Evolutionary conservation across 1,140 invertebrate genomes (phyloP), one percentile per base, ranked within the genome.

Genomic region (Conus ventricosus): DNA sequence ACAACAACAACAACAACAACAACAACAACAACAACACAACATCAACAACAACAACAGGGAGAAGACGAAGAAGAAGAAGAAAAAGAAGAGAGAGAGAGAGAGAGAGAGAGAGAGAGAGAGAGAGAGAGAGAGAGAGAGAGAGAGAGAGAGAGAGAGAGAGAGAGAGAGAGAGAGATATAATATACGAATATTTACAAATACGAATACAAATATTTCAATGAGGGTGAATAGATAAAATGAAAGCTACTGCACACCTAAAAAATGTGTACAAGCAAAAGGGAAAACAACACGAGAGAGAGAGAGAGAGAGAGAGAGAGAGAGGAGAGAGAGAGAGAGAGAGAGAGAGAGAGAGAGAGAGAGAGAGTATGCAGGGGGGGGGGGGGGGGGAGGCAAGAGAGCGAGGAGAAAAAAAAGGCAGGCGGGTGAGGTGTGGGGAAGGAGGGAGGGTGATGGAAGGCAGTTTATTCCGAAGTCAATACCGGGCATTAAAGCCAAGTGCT

Each of bases 391-490:
- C 8, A 15, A 60, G 57, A 60, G 57, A 60, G 4, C 8, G 57
- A 60, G 57, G 57, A 60, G 4, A 60, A 15, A 60, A 15, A 60
- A 15, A 60, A 15, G 15, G 57, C 15, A 11, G 15, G 57, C 8
- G 57, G 15, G 57, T 11, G 57, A 15, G 57, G 15, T 8, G 0
- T 60, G 15, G 57, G 15, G 57, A 60, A 15, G 8, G 20, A 83
- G n/a, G 53, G 8, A 83, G 8, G 55, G 11, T 55, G 17, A 20
- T 23, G n/a, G 20, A 83, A 83, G 27, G 84, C 80, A 88, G 88
- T 88, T 88, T 88, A 88, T 88, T 78, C 84, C 27, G 71, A 78
- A 88, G 88, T 88, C 88, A 88, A 88, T 88, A 81, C 85, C 82
- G 60, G 57, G 83, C 84, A 88, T 88, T 88, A 88, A 88, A 60